Evolutionary conservation across 2,888 invertebrate genomes (phyloP), one percentile per base, ranked within the genome.

Genomic region (Heliconius cydno): DNA sequence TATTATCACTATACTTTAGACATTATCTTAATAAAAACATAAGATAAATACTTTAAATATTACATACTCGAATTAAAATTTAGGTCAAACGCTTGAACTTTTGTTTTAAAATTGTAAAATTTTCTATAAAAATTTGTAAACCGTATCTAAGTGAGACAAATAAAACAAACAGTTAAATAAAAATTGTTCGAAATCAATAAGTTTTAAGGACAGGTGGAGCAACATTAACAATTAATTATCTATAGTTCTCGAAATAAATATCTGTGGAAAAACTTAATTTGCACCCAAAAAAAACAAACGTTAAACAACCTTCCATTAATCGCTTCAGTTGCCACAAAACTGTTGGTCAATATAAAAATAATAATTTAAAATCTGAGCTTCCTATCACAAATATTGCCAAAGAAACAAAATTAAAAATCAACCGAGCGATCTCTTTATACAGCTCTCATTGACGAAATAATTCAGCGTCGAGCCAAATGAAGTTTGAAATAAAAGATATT

Each of bases 311-410:
- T 77, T 80, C 68, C 34, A 77, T 75, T 79, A 76, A 76, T 71
- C 81, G 81, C 81, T 82, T 82, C 81, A 79, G 46, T 82, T 82
- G 34, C 70, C 79, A 67, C 78, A 76, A 81, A 71, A 77, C 34
- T 74, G 78, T 81, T 82, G 63, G 72, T 76, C 79, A 82, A 82
- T 79, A 68, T 28, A 63, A 63, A 79, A 76, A 70, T 82, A 66
- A 78, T 73, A 66, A 78, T 73, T 67, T 60, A 80, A 78, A 79
- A 73, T 60, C 66, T 22, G 30, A 60, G 70, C 77, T 76, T 60
- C 71, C 73, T 78, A 76, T 65, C 73, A 77, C 41, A 19, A 63
- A 25, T 68, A 52, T 82, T 82, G 79, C 82, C 52, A 80, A 82
- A 82, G 76, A 67, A 63, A 77, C 76, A 66, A 71, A 80, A 75